phyloP scores from a whole-genome alignment of 2,113 vertebrate species.

The Falcunculus frontatus region DNA sequence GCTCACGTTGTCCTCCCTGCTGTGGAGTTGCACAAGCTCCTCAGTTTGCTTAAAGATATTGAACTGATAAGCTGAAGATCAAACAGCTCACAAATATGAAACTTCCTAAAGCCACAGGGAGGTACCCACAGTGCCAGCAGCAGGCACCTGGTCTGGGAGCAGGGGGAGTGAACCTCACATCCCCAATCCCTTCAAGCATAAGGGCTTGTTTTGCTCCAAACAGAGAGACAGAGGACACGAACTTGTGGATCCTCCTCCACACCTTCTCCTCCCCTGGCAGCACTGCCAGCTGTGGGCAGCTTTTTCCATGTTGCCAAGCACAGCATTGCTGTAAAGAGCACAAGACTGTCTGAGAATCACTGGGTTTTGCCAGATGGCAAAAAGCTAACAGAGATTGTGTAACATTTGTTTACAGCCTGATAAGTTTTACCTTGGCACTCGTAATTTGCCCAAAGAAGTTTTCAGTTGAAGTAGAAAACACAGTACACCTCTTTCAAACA shows the following conservation, averaged over 20 bases:
- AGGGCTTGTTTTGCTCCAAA: not conserved
- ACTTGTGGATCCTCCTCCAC: rapidly evolving
- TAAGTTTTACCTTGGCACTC: not conserved
- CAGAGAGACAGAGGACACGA: not conserved
- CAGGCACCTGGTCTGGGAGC: too few species aligned
- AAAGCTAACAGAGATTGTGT: not conserved
- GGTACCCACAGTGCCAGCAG: not conserved
- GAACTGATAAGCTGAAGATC: not conserved
- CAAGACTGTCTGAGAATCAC: not conserved
- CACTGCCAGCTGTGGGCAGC: not conserved
- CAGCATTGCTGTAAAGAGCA: not conserved
- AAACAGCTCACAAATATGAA: not conserved
- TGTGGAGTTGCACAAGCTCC: not conserved
- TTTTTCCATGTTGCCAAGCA: not conserved
- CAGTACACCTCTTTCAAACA: not conserved
- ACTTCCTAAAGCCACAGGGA: not conserved
- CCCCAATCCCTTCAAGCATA: not conserved
- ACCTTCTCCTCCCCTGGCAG: not conserved
- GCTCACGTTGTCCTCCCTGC: not conserved
- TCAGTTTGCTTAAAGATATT: not conserved
- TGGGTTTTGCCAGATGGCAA: not conserved
- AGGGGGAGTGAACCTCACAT: not conserved
- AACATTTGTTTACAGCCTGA: not conserved
- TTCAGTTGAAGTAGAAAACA: not conserved
- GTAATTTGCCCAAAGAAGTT: not conserved